phyloP scores from a whole-genome alignment of 2,888 invertebrate genomes.

The Drosophila demipolita region DNA sequence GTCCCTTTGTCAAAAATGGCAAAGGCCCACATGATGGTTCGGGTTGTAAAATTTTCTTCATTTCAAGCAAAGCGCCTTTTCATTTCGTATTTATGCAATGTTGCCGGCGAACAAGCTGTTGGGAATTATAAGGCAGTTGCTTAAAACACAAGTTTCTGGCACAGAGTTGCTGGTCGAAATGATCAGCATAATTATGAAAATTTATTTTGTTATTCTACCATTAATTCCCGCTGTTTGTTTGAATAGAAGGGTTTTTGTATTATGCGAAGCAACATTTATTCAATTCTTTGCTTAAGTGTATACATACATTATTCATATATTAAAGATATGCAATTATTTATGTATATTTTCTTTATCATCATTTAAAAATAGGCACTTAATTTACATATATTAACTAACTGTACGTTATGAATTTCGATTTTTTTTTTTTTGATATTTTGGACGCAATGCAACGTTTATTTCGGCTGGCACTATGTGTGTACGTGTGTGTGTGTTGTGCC shows the following conservation, averaged over 20 bases:
- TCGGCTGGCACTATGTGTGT: slow-evolving; percentile 55
- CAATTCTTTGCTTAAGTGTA: slow-evolving; percentile 73
- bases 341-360: slow-evolving; percentile 58
- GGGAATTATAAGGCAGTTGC: slow-evolving; percentile 50
- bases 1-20: slow-evolving; percentile 67
- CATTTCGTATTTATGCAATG: slow-evolving; percentile 27
- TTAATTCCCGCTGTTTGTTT: neutral
- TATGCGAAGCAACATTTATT: slow-evolving; percentile 75
- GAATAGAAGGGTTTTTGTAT: slow-evolving; percentile 1
- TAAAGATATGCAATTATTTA: slow-evolving; percentile 63
- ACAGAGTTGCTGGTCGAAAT: neutral
- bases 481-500: slow-evolving; percentile 55
- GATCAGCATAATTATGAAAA: neutral
- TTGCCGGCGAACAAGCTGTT: slow-evolving; percentile 25
- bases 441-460: slow-evolving; percentile 41
- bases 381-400: slow-evolving; percentile 77
- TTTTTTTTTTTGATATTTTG: slow-evolving; percentile 45
- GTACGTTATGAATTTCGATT: slow-evolving; percentile 73
- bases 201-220: neutral
- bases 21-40: slow-evolving; percentile 77
- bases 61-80: rapidly evolving
- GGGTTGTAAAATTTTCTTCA: slow-evolving; percentile 72
- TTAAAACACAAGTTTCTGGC: neutral
- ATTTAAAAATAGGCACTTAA: slow-evolving; percentile 74
- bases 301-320: slow-evolving; percentile 62